These are phyloP conservation scores for Cerastis leucographa DNA, from an alignment of 2,888 invertebrate genomes.

Conservation along the genomic window DNA sequence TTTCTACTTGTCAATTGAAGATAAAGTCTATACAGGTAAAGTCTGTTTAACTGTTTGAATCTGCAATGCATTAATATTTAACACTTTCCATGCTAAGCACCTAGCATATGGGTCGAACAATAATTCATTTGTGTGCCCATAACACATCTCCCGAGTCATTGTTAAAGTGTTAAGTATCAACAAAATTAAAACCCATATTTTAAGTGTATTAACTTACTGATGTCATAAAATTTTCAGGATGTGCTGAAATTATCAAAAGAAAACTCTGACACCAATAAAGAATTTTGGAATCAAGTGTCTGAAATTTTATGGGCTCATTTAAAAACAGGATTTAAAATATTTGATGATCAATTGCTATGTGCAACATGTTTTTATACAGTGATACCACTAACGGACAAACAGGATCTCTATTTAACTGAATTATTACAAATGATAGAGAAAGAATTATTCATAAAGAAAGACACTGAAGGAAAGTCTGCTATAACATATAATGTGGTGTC, in stretches of 20 bases:
- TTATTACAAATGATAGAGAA: conserved; percentile 70
- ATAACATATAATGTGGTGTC: conserved; percentile 75
- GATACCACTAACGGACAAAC: conserved; percentile 71
- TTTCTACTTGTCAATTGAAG: conserved; percentile 71
- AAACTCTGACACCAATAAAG: conserved; percentile 50
- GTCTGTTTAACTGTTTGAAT: neutral
- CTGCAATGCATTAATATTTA: neutral
- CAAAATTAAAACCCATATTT: neutral
- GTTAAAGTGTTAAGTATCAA: neutral
- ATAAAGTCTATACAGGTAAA: conserved; percentile 76
- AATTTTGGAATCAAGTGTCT: conserved; percentile 72
- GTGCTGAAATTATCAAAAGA: conserved; percentile 74
- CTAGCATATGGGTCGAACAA: no score
- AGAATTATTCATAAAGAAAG: conserved; percentile 67
- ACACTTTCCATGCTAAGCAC: no score
- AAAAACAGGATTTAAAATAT: conserved; percentile 72
- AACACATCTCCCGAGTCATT: no score
- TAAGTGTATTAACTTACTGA: neutral
- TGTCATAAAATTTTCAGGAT: conserved; percentile 74
- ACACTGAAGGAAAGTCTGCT: conserved; percentile 50
- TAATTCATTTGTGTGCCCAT: no score
- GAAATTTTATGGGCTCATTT: conserved; percentile 80
- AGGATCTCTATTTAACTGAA: conserved; percentile 74
- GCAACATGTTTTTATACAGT: conserved; percentile 84
- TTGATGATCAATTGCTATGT: conserved; percentile 86